Evolutionary conservation across 2,113 vertebrate genomes (phyloP), one percentile per base, ranked within the genome.

Genomic region (Stegostoma tigrinum): DNA sequence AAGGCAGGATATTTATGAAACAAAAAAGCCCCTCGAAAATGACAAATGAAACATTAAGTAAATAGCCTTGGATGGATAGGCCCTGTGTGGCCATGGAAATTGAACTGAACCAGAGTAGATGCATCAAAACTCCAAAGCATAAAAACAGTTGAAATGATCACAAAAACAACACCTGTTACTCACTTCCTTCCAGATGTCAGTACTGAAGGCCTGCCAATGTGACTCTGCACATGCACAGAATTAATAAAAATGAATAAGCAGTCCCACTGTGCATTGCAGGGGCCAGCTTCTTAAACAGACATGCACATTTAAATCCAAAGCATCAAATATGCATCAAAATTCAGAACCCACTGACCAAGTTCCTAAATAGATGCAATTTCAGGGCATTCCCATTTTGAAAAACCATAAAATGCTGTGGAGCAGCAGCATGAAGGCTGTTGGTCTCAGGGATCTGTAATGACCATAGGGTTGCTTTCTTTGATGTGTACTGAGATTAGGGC

Each of bases 181-280:
- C n/a, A 93, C 89, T 93, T 93, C 89, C 89, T 93, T 93, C 89
- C 89, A 93, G 89, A 93, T 93, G 89, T 93, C 89, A n/a, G 61
- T 21, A 38, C 61, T 67, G 89, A 67, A 93, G 89, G 89, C 89
- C 34, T 93, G 89, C 89, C 89, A 93, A 93, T 93, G 89, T 93
- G 89, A 93, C 61, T 66, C 61, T 93, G 89, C 89, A 93, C 19
- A 95, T 72, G 94, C 94, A 72, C 38, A 72, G 68, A 95, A 95
- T 72, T 72, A 95, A 95, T 48, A 95, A 95, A 95, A 95, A 75
- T 95, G 68, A 75, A 52, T 95, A 95, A 75, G 30, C 48, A 12
- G 38, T 95, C 68, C 42, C 68, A 95, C 94, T 95, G 94, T 95
- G 94, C 38, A 45, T 95, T 70, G 94, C 68, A 17, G 93, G 67